phyloP scores from a whole-genome alignment of 2,888 invertebrate genomes.

The Drosophila lutescens region DNA sequence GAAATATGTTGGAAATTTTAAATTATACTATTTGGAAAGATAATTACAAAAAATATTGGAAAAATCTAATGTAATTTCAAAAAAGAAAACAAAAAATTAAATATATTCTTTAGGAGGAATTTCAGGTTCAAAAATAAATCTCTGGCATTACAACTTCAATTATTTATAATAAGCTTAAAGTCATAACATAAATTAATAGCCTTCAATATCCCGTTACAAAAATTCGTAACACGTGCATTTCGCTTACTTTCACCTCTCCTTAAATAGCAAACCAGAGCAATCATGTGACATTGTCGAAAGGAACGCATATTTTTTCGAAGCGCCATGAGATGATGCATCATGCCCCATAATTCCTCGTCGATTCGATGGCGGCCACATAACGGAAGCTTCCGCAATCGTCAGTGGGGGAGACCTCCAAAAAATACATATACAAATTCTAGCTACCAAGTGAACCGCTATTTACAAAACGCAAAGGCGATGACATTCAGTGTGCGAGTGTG shows the following conservation, averaged over 20 bases:
- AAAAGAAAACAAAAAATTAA: too few species aligned
- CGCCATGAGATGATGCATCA: constrained; percentile 44
- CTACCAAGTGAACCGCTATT: constrained; percentile 45
- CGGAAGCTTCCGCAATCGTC: constrained; percentile 67
- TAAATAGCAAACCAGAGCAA: constrained; percentile 12
- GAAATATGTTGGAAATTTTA: too few species aligned
- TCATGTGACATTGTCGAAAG: constrained; percentile 36
- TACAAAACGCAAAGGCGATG: constrained; percentile 38
- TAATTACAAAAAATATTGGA: too few species aligned
- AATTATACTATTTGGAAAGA: too few species aligned
- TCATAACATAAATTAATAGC: background rate
- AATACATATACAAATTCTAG: constrained; percentile 7
- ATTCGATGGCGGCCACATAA: constrained; percentile 26
- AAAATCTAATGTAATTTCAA: too few species aligned
- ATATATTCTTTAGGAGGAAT: too few species aligned
- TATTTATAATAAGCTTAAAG: too few species aligned
- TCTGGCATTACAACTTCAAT: too few species aligned
- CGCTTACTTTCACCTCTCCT: constrained; percentile 15
- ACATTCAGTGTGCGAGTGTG: constrained; percentile 37
- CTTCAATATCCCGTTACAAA: background rate
- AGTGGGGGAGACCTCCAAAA: constrained; percentile 51
- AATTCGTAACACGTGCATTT: background rate
- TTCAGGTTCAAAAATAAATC: too few species aligned
- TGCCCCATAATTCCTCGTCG: constrained; percentile 25
- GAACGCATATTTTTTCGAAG: constrained; percentile 15